Percentiles rank a stretch among this genome's conserved stretches.
phyloP scores from a whole-genome alignment of 2,113 vertebrate genomes.

The Semicossyphus pulcher region DNA sequence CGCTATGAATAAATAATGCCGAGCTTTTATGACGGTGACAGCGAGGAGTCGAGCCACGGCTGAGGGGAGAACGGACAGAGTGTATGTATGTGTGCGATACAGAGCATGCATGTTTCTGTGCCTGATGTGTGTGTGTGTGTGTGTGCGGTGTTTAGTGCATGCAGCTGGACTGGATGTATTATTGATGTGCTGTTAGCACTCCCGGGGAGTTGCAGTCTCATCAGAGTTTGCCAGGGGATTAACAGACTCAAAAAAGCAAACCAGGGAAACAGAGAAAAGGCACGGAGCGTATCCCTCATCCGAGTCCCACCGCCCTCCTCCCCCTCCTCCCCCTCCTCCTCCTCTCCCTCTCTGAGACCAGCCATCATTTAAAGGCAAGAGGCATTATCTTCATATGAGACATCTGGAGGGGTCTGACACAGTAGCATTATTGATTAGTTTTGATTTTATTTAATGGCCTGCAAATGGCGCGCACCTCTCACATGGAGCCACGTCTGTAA shows the following conservation, averaged over 20 bases:
- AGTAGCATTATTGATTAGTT: conserved; percentile 52
- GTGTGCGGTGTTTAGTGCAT: conserved; percentile 56
- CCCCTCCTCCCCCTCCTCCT: not conserved
- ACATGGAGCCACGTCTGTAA: conserved; percentile 42
- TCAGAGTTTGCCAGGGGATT: conserved; percentile 78
- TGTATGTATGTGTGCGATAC: conserved; percentile 53
- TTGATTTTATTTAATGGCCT: conserved; percentile 49
- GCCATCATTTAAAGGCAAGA: conserved; percentile 49
- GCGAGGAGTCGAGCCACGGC: conserved; percentile 61
- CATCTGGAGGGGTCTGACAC: conserved; percentile 40
- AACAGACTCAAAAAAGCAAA: conserved; percentile 76
- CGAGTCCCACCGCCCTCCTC: conserved; percentile 6
- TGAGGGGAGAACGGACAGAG: conserved; percentile 61
- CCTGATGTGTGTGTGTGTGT: conserved; percentile 26
- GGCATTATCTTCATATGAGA: conserved; percentile 56
- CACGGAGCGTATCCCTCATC: conserved; percentile 49
- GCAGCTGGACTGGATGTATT: conserved; percentile 79
- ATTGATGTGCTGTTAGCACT: conserved; percentile 80
- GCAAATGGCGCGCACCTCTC: conserved; percentile 21
- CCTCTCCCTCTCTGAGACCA: conserved; percentile 27
- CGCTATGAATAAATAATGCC: conserved; percentile 74
- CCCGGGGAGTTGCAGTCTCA: conserved; percentile 76
- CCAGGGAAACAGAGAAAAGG: conserved; percentile 60
- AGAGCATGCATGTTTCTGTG: conserved; percentile 44
- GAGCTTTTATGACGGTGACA: conserved; percentile 73